Evolutionary conservation across 1,140 invertebrate species (phyloP), one percentile per base, ranked within the genome.

Genomic region (Penaeus japonicus): DNA sequence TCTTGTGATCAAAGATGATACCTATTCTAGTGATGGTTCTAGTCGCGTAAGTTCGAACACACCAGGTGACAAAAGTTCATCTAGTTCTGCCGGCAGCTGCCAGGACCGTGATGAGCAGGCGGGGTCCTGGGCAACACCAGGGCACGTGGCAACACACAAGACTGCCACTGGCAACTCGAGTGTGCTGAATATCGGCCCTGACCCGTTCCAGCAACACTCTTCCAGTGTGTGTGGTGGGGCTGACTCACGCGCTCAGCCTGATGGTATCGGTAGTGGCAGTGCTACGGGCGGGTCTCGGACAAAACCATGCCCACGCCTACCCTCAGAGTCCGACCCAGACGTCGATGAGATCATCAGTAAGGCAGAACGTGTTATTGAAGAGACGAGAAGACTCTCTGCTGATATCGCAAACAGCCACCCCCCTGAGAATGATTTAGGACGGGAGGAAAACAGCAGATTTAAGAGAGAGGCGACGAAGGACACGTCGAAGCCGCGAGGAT

Each of bases 291-390:
- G 53, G n/a, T 57, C 81, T 30, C 22, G 57, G 27, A 20, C 55
- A 75, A 39, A 59, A 84, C 53, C 89, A 75, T 78, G 70, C 82
- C 54, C 89, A 54, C 53, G 35, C 78, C 39, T 70, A 55, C 47
- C 89, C 59, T 80, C 85, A 24, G 81, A 70, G 75, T 84, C 82
- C 4, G 86, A 90, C 47, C 70, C 78, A 17, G 83, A 83, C 53
- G 84, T 88, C n/a, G 87, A 87, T 75, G 82, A 65, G 55, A 84
- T 90, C 59, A 88, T 88, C 85, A 88, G 78, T 70, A 75, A 88
- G 54, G 89, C 89, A 18, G 86, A 90, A 70, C 70, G 83, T 18
- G 87, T 88, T 27, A 84, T 88, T 27, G 82, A 84, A 32, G 85
- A 90, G 55, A 90, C 85, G 47, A 84, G 86, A 70, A 73, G 89